Evolutionary conservation across 2,888 invertebrate genomes (phyloP).

Genomic region (Elegia similella): DNA sequence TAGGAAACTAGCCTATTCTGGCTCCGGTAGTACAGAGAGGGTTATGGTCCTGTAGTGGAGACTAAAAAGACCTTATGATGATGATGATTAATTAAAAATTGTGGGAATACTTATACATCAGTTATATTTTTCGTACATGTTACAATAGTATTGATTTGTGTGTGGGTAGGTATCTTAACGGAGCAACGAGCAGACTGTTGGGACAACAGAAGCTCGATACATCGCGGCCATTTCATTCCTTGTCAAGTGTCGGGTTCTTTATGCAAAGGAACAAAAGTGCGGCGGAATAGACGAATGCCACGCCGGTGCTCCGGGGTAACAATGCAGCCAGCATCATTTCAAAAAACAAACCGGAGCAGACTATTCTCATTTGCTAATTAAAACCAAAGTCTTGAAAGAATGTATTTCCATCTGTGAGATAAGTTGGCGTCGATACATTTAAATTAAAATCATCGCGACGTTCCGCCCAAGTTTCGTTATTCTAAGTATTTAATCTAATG

Average conservation of each 20-base stretch:
- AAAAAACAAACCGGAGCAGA: background rate
- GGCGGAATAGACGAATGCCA: constrained; percentile 25
- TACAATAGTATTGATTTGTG: background rate
- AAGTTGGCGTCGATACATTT: too few relatives aligned
- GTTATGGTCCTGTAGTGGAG: too few relatives aligned
- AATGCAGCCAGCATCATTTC: constrained; percentile 1
- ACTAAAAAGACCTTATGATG: too few relatives aligned
- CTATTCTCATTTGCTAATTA: constrained; percentile 1
- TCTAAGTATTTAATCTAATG: too few relatives aligned
- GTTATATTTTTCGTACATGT: too few relatives aligned
- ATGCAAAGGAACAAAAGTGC: constrained; percentile 43
- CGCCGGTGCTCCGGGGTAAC: background rate
- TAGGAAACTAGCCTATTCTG: too few relatives aligned
- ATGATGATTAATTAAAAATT: too few relatives aligned
- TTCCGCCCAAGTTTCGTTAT: too few relatives aligned
- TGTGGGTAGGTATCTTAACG: background rate
- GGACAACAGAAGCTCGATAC: background rate
- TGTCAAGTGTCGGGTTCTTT: constrained; percentile 42
- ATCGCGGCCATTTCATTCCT: constrained; percentile 19
- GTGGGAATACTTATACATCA: too few relatives aligned
- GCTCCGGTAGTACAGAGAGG: too few relatives aligned
- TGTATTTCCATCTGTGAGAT: background rate
- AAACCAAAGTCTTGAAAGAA: background rate
- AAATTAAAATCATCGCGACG: too few relatives aligned
- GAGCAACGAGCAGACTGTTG: background rate